Conservation (phyloP, 2,113 vertebrate genomes). For the Pteruthius melanotis region DNA sequence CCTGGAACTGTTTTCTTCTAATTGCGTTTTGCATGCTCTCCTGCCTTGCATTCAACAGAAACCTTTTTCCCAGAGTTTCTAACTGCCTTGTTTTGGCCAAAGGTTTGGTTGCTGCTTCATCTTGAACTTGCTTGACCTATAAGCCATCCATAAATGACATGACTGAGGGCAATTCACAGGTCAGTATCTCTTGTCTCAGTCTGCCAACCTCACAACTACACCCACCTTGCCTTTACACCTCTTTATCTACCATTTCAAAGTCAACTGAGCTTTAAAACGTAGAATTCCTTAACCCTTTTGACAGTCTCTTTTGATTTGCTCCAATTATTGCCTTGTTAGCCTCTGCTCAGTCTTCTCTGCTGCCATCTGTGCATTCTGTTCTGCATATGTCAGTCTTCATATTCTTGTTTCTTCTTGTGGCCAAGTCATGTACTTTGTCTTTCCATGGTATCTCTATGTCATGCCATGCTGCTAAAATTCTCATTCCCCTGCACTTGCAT, state of each 20-base stretch:
- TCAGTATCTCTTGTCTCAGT: neutral
- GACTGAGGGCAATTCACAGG: neutral
- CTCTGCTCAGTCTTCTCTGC: neutral
- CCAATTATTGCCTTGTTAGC: neutral
- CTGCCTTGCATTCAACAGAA: neutral
- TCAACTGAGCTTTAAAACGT: neutral
- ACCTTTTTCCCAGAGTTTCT: neutral
- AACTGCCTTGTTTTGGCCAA: fast-evolving
- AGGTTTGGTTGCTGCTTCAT: fast-evolving
- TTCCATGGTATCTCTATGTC: neutral
- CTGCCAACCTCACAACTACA: neutral
- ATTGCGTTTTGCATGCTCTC: neutral
- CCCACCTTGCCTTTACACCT: neutral
- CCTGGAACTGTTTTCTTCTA: neutral
- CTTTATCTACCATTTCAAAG: neutral
- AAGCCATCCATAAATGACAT: neutral
- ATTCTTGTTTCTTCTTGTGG: neutral
- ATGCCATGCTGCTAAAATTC: neutral
- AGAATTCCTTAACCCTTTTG: neutral
- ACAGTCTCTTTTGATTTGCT: neutral
- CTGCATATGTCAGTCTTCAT: neutral
- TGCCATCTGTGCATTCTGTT: neutral
- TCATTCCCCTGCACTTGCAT: neutral
- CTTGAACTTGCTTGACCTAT: neutral
- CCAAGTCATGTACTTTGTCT: neutral